phyloP scores from a whole-genome alignment of 2,888 invertebrate genomes.

The Eupithecia abbreviata region DNA sequence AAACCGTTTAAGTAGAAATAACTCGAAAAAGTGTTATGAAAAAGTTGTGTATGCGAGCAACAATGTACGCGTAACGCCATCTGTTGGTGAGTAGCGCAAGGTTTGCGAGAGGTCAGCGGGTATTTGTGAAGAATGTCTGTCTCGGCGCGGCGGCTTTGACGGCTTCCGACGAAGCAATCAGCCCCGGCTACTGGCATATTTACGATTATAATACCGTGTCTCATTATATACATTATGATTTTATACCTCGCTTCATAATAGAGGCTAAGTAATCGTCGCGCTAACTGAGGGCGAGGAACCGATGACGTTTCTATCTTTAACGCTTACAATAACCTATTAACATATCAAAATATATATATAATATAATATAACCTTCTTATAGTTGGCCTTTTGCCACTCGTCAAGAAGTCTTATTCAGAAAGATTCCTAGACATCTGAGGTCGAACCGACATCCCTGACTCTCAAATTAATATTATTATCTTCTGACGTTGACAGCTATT shows the following conservation, averaged over 20 bases:
- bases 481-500: constrained; percentile 41
- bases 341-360: no score
- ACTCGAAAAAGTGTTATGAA: constrained; percentile 67
- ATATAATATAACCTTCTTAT: not conserved
- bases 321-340: not conserved
- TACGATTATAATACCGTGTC: constrained; percentile 82
- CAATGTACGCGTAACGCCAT: constrained; percentile 79
- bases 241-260: constrained; percentile 75
- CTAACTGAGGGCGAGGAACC: constrained; percentile 55
- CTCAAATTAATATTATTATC: constrained; percentile 35
- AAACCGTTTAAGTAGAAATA: constrained; percentile 79
- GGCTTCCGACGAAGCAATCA: constrained; percentile 82
- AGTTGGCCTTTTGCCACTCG: constrained; percentile 32
- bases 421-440: constrained; percentile 38
- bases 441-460: constrained; percentile 38
- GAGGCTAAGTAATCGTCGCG: constrained; percentile 73
- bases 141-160: constrained; percentile 79
- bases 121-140: constrained; percentile 73
- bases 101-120: constrained; percentile 71
- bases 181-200: constrained; percentile 81
- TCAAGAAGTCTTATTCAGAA: constrained; percentile 28
- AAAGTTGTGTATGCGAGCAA: constrained; percentile 68
- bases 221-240: constrained; percentile 82
- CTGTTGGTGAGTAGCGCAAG: constrained; percentile 75
- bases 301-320: constrained; percentile 38